These are phyloP conservation scores for Podarcis raffonei DNA, from an alignment of 2,113 vertebrate species.

Conservation along the genomic window DNA sequence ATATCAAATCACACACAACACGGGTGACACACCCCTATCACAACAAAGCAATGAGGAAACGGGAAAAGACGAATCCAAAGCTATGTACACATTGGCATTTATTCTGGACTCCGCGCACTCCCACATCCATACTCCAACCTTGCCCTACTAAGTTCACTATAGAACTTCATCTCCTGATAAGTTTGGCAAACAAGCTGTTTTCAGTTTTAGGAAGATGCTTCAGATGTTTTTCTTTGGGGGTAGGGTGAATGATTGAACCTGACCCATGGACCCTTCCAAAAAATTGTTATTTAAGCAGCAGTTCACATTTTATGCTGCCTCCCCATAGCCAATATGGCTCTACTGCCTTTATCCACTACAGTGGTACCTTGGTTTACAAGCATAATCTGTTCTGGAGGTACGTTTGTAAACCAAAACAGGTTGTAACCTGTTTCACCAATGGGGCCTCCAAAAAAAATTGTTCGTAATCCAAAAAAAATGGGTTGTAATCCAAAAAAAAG, in stretches of 20 bases:
- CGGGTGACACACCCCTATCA: constrained; percentile 45
- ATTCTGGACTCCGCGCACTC: too few relatives aligned
- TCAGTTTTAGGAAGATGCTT: not conserved
- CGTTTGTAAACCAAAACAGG: too few relatives aligned
- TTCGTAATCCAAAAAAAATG: too few relatives aligned
- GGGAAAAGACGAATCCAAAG: not conserved
- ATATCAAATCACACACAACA: constrained; percentile 36
- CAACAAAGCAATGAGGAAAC: constrained; percentile 9
- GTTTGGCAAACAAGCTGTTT: not conserved
- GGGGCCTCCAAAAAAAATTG: too few relatives aligned
- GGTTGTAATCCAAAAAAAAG: too few relatives aligned
- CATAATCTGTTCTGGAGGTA: too few relatives aligned
- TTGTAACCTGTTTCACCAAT: too few relatives aligned
- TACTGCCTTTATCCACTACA: too few relatives aligned
- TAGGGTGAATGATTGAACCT: not conserved
- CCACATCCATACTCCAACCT: too few relatives aligned
- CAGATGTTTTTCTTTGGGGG: not conserved
- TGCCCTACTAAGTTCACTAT: not conserved
- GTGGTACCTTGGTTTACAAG: too few relatives aligned
- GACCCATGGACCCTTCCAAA: not conserved
- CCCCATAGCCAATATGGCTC: too few relatives aligned
- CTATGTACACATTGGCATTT: not conserved
- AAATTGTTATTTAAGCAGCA: not conserved
- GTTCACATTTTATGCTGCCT: not conserved
- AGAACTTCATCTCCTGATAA: not conserved